Evolutionary conservation across 2,888 invertebrate genomes (phyloP), one percentile per base, ranked within the genome.

Genomic region (Eudasyphora cyanicolor): DNA sequence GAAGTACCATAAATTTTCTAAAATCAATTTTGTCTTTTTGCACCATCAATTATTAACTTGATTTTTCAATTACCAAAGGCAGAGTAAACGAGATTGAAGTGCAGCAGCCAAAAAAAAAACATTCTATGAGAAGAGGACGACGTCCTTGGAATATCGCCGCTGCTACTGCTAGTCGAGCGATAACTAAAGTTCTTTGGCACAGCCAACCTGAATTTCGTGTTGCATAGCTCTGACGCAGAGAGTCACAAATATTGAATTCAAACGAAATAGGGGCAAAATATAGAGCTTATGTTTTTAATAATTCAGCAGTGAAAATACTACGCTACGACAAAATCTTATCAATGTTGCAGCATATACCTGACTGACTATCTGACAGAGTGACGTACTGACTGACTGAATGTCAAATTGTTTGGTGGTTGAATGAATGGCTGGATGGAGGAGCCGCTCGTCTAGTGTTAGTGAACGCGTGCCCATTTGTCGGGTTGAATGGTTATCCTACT

Each of bases 261-360:
- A 49, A 69, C 32, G 3, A 27, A 76, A 27, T 21, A 69, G 10
- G 51, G 69, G 57, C 29, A 75, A 29, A 62, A 42, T n/a, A 19
- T 51, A 76, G 51, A 17, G 60, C 49, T 75, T 80, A 75, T 71
- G 75, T 64, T 83, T 80, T 75, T 71, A 80, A 83, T 75, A 77
- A 75, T 80, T 77, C 64, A 75, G 70, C 21, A 79, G 69, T 19
- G 70, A 51, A 73, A 38, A 35, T 21, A 54, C 29, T 10, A 6
- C n/a, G 35, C 35, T 42, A 74, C 71, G 29, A 79, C 67, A 38
- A 79, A 82, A 67, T 83, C 57, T 70, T 75, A 77, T 83, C 83
- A 83, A 78, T 80, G 67, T 75, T 77, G 77, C 35, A 77, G 70
- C 79, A 80, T 54, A 77, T 64, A 80, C 62, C 83, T 83, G 83